phyloP scores from a whole-genome alignment of 2,888 invertebrate species.

The Phoenoteleia sp. region DNA sequence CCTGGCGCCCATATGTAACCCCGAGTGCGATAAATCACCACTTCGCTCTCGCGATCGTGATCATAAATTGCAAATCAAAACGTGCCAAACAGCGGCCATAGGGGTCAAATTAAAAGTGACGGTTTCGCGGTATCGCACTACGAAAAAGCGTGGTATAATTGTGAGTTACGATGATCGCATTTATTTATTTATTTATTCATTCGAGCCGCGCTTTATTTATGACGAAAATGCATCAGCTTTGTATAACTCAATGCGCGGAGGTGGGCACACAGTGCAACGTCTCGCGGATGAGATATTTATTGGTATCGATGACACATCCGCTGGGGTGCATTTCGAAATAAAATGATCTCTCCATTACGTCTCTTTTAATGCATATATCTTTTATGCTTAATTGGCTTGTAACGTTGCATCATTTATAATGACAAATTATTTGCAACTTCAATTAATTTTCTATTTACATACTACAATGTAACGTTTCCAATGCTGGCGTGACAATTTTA shows the following conservation, averaged over 20 bases:
- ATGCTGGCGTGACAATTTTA: too few relatives aligned
- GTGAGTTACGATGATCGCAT: constrained; percentile 74
- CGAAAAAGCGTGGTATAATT: constrained; percentile 71
- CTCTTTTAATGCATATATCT: constrained; percentile 57
- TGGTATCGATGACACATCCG: constrained; percentile 72
- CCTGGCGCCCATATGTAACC: constrained; percentile 73
- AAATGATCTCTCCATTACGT: constrained; percentile 66
- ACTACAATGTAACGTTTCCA: constrained; percentile 32
- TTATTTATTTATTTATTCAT: constrained; percentile 73
- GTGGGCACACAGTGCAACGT: constrained; percentile 44
- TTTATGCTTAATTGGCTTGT: constrained; percentile 60
- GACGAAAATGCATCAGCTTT: constrained; percentile 72
- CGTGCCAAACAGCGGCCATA: constrained; percentile 82
- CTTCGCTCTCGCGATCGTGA: constrained; percentile 65
- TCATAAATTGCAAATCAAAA: constrained; percentile 85
- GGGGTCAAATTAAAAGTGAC: constrained; percentile 85
- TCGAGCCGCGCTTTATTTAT: constrained; percentile 71
- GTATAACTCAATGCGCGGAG: constrained; percentile 54
- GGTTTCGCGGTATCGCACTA: constrained; percentile 76
- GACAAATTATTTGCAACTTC: constrained; percentile 54
- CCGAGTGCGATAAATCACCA: constrained; percentile 74
- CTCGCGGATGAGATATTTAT: constrained; percentile 70
- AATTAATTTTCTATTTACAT: constrained; percentile 58
- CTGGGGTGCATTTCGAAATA: constrained; percentile 59
- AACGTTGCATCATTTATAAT: constrained; percentile 56